Evolutionary conservation across 2,113 vertebrate genomes (phyloP), one percentile per base, ranked within the genome.

Genomic region (Lynx canadensis): DNA sequence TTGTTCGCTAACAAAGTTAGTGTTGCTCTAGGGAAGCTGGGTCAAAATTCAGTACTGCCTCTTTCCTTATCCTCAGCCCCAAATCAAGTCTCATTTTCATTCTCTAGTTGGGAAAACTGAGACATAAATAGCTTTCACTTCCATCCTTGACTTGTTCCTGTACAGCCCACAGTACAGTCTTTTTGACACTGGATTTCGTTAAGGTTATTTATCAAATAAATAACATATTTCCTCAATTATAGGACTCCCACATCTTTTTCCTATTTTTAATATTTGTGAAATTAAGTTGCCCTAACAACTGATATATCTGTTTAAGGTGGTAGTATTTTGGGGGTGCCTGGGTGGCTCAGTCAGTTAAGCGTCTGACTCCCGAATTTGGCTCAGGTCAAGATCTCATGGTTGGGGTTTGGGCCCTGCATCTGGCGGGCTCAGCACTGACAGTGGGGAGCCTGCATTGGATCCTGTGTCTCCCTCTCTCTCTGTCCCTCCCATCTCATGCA

Each of bases 11-110:
- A 80, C 60, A 76, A 55, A 66, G 33, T 21, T 89, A 11, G 52
- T 82, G 19, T n/a, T 82, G 36, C 45, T 85, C 31, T 87, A 82
- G 60, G 15, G 68, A 33, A 9, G 15, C 36, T 69, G n/a, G 52
- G 2, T 63, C n/a, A 95, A 88, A 93, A 88, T 96, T 73, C 14
- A 91, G 16, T 2, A 60, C 27, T 91, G 66, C 0, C 5, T 94
- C 18, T 88, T 95, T 92, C 6, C 1, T 57, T 66, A 23, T 23
- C 14, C 27, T 27, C 16, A 48, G 23, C 83, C 29, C n/a, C 74
- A 93, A 95, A 90, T 57, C 9, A 94, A 78, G 69, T 82, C 73
- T 94, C 82, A 50, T 91, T 93, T 93, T 89, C 23, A 88, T 74
- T 80, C 45, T 95, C 7, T 71, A 68, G 41, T 68, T 86, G 66